Evolutionary conservation across 2,888 invertebrate genomes (phyloP).

Genomic region (Noctua janthina): DNA sequence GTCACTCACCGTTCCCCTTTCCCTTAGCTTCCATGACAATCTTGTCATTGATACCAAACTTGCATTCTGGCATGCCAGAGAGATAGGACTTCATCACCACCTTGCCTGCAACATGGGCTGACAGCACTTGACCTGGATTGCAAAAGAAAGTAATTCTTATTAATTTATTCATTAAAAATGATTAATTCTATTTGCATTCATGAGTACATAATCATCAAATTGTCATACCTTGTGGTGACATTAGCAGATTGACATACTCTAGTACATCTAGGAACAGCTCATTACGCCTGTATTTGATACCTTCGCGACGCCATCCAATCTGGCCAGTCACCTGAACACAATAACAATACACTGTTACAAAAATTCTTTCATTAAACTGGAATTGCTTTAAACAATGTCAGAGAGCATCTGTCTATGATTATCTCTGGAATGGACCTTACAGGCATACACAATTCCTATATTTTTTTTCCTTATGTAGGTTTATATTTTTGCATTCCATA

Average conservation of each 20-base stretch:
- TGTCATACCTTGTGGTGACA: conserved; percentile 98
- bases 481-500: neutral
- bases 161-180: too few species aligned
- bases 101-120: conserved; percentile 99
- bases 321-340: conserved; percentile 94
- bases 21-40: conserved; percentile 99
- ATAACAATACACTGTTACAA: neutral
- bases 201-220: neutral
- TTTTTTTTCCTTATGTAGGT: neutral
- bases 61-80: conserved; percentile 99
- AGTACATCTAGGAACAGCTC: conserved; percentile 99
- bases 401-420: neutral
- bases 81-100: conserved; percentile 99
- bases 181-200: too few species aligned
- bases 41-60: conserved; percentile 99
- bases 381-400: neutral
- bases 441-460: neutral
- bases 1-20: conserved; percentile 90
- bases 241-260: conserved; percentile 99
- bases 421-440: too few species aligned
- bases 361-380: neutral
- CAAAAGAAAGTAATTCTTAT: neutral
- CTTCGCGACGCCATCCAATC: conserved; percentile 99
- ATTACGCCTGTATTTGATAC: conserved; percentile 99
- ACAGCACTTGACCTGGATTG: conserved; percentile 96